phyloP scores from a whole-genome alignment of 2,797 vertebrate genomes.

The Manis crassicaudata region DNA sequence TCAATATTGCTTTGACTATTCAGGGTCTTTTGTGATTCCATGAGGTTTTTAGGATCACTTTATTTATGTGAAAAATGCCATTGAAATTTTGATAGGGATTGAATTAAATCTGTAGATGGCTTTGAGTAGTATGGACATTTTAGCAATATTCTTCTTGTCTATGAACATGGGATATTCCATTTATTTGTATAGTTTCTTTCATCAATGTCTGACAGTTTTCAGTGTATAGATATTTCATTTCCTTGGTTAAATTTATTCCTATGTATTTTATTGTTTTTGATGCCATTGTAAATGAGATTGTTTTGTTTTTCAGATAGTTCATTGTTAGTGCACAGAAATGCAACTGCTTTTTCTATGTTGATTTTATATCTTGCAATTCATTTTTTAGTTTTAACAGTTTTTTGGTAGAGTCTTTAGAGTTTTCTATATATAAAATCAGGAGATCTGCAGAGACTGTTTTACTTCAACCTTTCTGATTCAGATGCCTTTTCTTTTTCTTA shows the following conservation, averaged over 20 bases:
- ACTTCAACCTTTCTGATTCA: neutral
- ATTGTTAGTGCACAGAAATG: neutral
- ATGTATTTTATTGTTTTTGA: neutral
- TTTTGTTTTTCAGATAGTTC: neutral
- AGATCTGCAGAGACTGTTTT: neutral
- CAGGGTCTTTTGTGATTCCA: neutral
- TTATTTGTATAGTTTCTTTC: neutral
- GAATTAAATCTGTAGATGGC: neutral
- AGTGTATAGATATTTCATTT: neutral
- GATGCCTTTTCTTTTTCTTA: neutral
- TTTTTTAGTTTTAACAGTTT: neutral
- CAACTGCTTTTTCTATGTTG: neutral
- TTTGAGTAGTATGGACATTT: neutral
- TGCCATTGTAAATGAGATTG: neutral
- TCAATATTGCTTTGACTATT: neutral
- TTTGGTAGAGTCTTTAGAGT: neutral
- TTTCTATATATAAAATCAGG: neutral
- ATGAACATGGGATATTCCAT: neutral
- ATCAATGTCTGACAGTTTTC: neutral
- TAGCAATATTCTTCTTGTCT: neutral
- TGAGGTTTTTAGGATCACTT: neutral
- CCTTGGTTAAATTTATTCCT: neutral
- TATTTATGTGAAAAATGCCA: neutral
- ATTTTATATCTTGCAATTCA: neutral
- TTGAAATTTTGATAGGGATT: neutral